phyloP scores from a whole-genome alignment of 2,113 vertebrate species.

The Charina bottae region DNA sequence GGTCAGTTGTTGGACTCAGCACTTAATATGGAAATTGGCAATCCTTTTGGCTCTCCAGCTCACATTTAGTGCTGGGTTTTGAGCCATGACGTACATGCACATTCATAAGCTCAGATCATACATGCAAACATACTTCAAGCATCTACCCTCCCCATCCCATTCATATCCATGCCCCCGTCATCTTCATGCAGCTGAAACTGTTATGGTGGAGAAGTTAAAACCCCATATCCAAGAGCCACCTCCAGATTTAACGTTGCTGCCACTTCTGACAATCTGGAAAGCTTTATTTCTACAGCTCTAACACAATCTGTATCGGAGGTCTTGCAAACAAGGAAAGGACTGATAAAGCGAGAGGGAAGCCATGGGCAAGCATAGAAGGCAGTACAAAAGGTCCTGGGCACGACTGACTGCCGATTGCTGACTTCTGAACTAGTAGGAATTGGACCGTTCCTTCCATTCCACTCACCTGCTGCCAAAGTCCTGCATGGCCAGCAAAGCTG shows the following conservation, averaged over 20 bases:
- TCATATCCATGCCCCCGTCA: not conserved
- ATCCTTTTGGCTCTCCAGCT: not conserved
- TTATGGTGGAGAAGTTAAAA: not conserved
- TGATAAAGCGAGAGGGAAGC: not conserved
- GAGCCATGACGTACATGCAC: not conserved
- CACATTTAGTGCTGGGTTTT: not conserved
- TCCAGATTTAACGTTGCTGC: not conserved
- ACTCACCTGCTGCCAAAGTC: constrained; percentile 55
- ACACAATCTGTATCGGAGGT: not conserved
- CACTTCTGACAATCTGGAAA: not conserved
- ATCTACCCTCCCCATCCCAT: not conserved
- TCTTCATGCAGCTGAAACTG: not conserved
- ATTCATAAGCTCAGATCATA: not conserved
- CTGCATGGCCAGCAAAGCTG: constrained; percentile 18
- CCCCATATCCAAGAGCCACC: not conserved
- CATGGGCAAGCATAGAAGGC: not conserved
- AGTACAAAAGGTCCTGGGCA: not conserved
- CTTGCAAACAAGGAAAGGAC: not conserved
- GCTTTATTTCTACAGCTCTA: not conserved
- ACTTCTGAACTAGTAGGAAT: not conserved
- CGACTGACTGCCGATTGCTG: not conserved
- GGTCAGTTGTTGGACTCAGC: not conserved
- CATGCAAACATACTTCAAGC: not conserved
- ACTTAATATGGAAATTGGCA: not conserved
- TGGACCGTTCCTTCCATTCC: not conserved